These are phyloP conservation scores for Amblyjoppa fuscipennis DNA, from an alignment of 2,888 invertebrate genomes.

Conservation along the genomic window DNA sequence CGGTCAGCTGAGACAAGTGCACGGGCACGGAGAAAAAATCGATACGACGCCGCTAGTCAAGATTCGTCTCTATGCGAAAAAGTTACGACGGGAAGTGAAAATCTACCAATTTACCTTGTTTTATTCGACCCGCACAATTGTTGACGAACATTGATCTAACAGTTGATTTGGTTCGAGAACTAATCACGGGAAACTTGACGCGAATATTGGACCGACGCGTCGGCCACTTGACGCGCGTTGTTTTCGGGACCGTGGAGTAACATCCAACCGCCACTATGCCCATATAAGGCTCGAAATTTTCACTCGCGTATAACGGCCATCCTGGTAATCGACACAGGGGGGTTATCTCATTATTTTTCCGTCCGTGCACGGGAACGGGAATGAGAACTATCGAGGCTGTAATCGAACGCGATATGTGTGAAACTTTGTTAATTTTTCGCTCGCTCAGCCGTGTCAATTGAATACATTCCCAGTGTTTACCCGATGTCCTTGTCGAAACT, in stretches of 20 bases:
- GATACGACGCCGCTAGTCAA: no score
- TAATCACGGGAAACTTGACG: no score
- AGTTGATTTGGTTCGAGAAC: no score
- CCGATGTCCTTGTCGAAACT: background rate
- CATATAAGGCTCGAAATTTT: background rate
- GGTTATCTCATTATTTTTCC: background rate
- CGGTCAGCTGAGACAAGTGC: no score
- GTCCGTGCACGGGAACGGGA: background rate
- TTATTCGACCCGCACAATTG: no score
- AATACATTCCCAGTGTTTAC: background rate
- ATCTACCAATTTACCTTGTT: no score
- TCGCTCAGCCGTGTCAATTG: background rate
- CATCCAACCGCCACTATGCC: background rate
- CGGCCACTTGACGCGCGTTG: background rate
- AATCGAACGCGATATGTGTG: background rate
- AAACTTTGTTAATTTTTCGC: no score
- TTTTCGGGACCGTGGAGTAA: background rate
- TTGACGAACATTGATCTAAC: background rate
- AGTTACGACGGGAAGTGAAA: no score
- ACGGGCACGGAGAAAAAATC: no score
- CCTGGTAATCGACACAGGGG: background rate
- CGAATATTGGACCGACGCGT: background rate
- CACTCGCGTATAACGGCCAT: background rate
- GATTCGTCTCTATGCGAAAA: no score
- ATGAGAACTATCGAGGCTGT: background rate